Evolutionary conservation across 1,140 invertebrate genomes (phyloP), one percentile per base, ranked within the genome.

Genomic region (Penaeus vannamei): DNA sequence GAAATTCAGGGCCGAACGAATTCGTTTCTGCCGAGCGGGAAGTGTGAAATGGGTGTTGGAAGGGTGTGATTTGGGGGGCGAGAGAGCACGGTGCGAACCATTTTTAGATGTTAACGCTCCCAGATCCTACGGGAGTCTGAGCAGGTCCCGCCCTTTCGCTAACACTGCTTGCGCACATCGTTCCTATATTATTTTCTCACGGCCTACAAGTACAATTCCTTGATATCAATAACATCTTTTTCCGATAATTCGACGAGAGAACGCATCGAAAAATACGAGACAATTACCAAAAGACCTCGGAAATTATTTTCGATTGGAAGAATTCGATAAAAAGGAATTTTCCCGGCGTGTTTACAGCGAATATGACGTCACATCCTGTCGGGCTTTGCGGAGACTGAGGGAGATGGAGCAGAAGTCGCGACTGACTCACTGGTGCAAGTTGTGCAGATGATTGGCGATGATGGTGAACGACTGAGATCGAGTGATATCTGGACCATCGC

Each of bases 401-500:
- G 87, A 85, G 83, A 59, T 42, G 69, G 59, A 76, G 46, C n/a
- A 42, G 29, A 36, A 64, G 85, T 26, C n/a, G 85, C 32, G 76
- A 19, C 60, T 81, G 61, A 26, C 53, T 85, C 90, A 87, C 80
- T 90, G 87, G 88, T 87, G 87, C 76, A 87, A 87, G 88, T 90
- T 90, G 88, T 91, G 89, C 89, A 88, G 86, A 91, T 91, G 91
- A 90, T 61, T 90, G 91, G 87, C 84, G 83, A 91, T 91, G 88
- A 91, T 90, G 91, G 91, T 91, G 89, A 87, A 89, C 89, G 90
- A 89, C 84, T 91, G 91, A 91, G 91, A 90, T 89, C 91, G 87
- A 91, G 89, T 90, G 85, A 91, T 89, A 89, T 91, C 89, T 86
- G 91, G 91, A 91, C 86, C 91, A 90, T 91, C 91, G 89, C 89